Evolutionary conservation across 2,113 vertebrate species (phyloP), one percentile per base, ranked within the genome.

Genomic region (Hucho hucho): DNA sequence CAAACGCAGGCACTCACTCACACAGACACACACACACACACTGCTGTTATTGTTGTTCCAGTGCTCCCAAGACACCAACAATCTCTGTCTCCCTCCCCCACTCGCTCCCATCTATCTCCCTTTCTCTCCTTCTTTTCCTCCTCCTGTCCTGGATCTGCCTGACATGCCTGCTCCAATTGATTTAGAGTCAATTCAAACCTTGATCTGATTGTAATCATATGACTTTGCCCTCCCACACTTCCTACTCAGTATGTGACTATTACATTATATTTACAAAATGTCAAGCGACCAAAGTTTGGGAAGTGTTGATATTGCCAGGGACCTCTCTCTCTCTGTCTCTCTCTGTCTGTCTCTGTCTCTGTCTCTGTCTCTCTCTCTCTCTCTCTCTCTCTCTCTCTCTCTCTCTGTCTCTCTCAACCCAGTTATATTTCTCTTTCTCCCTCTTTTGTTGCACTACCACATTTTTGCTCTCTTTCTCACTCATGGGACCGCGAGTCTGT

Each of bases 21-120:
- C 74, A 75, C 75, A 83, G 76, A 83, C 78, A 75, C 73, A 65
- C 80, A 53, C 76, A 80, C 77, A 64, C 72, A 71, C 43, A 64
- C 58, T 88, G 89, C 89, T 92, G 89, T 92, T 93, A 92, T 93
- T 93, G 91, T 93, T 93, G 91, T 91, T 89, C 87, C 90, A 90
- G 84, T 89, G 90, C 89, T 93, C 91, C 91, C 89, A 92, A 87
- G 86, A 92, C 91, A 92, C 88, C 89, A 89, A 91, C 91, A 92
- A 92, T 91, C 90, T 91, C 88, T 81, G 79, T 81, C 80, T 92
- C 89, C 89, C 89, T 89, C 90, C 90, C 90, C 90, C 90, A 91
- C 88, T 80, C 74, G 76, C 88, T 83, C 85, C 70, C 88, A 87
- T 90, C 89, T 89, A 89, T 91, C 89, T 91, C 81, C 84, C 87